Percentiles rank a stretch among this genome's conserved stretches.
Conservation (phyloP, 1,140 invertebrate species). For the Procambarus virginalis region DNA sequence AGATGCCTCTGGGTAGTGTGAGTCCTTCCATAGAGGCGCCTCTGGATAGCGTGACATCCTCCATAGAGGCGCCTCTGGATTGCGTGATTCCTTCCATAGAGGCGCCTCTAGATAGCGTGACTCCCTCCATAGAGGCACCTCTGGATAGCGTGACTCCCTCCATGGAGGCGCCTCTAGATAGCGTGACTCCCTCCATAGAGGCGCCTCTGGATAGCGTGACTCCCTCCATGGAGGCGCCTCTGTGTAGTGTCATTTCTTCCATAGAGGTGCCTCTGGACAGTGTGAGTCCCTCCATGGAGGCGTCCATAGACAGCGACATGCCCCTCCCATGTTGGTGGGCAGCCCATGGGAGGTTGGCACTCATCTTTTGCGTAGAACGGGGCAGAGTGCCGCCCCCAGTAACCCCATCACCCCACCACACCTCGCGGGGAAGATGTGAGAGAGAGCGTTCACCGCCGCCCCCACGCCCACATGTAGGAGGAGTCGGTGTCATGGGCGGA, state of each 20-base stretch:
- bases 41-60: not conserved
- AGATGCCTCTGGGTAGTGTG: not conserved
- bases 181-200: not conserved
- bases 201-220: not conserved
- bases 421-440: not conserved
- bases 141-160: no score
- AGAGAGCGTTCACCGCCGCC: no score
- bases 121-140: not conserved
- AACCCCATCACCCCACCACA: not conserved
- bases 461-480: not conserved
- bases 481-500: not conserved
- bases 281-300: no score
- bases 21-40: not conserved
- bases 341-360: not conserved
- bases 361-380: not conserved
- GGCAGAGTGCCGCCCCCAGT: not conserved
- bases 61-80: not conserved
- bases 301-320: no score
- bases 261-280: not conserved
- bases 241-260: not conserved
- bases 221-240: not conserved
- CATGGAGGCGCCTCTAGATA: not conserved
- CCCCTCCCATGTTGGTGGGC: not conserved
- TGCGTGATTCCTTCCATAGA: not conserved
- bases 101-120: no score